These are phyloP conservation scores for Silurus asotus DNA, from an alignment of 2,113 vertebrate species.

Conservation along the genomic window DNA sequence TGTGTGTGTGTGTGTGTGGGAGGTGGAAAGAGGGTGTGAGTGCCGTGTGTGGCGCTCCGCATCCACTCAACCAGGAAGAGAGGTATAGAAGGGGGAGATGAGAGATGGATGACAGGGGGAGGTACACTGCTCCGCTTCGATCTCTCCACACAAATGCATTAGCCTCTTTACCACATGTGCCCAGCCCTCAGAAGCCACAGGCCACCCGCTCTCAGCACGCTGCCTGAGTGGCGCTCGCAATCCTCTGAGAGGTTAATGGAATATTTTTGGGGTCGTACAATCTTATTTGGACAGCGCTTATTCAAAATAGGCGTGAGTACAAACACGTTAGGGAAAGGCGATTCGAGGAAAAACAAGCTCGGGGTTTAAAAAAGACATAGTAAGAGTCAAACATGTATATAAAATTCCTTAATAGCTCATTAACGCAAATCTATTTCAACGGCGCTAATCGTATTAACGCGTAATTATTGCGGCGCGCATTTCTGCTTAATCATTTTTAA, in stretches of 20 bases:
- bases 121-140: conserved; percentile 36
- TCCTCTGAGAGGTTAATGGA: conserved; percentile 30
- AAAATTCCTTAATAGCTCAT: too few species aligned
- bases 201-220: conserved; percentile 22
- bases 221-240: conserved; percentile 1
- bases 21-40: conserved; percentile 42
- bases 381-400: too few species aligned
- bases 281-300: background rate
- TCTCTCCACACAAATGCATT: conserved; percentile 48
- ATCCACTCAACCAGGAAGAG: conserved; percentile 48
- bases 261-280: conserved; percentile 20
- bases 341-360: too few species aligned
- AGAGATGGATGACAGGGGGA: conserved; percentile 56
- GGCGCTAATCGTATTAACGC: too few species aligned
- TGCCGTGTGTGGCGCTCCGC: conserved; percentile 55
- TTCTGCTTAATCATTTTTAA: too few species aligned
- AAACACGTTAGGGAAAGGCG: too few species aligned
- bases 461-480: too few species aligned
- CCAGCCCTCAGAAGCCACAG: conserved; percentile 26
- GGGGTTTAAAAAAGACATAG: too few species aligned
- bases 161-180: conserved; percentile 41
- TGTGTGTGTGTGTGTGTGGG: conserved; percentile 43
- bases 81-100: conserved; percentile 49
- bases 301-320: background rate
- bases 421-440: too few species aligned